Conservation (phyloP, 2,797 vertebrate genomes). For the Hephaestus fuliginosus region DNA sequence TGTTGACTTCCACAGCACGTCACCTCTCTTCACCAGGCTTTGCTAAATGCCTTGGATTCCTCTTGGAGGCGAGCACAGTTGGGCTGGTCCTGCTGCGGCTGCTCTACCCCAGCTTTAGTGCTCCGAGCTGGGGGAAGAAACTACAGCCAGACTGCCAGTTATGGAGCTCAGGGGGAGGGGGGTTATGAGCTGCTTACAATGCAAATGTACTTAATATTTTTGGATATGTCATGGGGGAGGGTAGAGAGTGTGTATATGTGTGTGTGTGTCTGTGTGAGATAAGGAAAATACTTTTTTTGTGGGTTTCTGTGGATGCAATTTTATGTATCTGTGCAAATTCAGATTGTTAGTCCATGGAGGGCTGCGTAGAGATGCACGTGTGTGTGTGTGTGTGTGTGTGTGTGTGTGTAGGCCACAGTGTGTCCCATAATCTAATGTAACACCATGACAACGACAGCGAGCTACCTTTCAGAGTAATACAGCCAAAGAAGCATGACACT, state of each 20-base stretch:
- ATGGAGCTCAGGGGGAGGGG: constrained; percentile 1
- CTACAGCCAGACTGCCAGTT: not conserved
- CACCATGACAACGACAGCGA: constrained; percentile 18
- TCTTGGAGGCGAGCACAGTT: constrained; percentile 30
- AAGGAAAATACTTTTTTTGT: not conserved
- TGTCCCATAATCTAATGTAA: constrained; percentile 30
- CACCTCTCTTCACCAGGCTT: constrained; percentile 35
- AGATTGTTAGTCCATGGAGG: not conserved
- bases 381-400: constrained; percentile 10
- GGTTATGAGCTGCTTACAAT: constrained; percentile 42
- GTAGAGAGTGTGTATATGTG: not conserved
- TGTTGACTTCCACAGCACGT: constrained; percentile 10
- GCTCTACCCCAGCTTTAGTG: not conserved
- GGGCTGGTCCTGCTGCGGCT: constrained; percentile 4
- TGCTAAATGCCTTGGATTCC: constrained; percentile 59
- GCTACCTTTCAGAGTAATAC: constrained; percentile 17
- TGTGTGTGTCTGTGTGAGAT: not conserved
- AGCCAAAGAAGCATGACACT: not conserved
- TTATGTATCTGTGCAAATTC: not conserved
- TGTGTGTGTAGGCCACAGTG: not conserved
- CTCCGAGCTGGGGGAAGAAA: constrained; percentile 12
- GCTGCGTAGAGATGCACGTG: not conserved
- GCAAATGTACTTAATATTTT: constrained; percentile 43
- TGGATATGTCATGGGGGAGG: constrained; percentile 24
- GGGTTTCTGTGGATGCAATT: constrained; percentile 5